phyloP scores from a whole-genome alignment of 2,797 vertebrate species.

The Anisognathus igniventris region DNA sequence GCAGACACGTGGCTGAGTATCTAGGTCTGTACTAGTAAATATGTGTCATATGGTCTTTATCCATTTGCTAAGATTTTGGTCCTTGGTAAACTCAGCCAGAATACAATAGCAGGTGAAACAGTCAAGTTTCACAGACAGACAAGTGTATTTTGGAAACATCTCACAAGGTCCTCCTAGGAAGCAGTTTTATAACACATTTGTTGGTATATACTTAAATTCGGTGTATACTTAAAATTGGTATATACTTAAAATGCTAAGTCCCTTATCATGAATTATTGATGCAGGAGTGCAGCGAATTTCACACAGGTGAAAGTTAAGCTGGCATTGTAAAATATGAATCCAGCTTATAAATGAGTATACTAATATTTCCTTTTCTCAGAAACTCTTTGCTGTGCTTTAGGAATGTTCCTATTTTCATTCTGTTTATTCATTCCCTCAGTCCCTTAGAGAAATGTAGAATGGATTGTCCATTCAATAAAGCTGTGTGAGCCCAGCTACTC shows the following conservation, averaged over 20 bases:
- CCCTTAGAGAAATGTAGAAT: background rate
- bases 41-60: background rate
- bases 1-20: background rate
- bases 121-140: background rate
- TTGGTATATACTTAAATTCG: background rate
- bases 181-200: background rate
- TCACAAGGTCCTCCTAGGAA: background rate
- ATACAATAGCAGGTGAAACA: background rate
- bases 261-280: background rate
- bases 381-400: background rate
- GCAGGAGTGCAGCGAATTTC: background rate
- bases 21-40: background rate
- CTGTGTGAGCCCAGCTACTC: background rate
- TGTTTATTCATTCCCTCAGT: background rate
- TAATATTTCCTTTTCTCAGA: background rate
- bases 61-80: background rate
- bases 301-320: background rate
- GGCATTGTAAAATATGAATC: background rate
- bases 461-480: background rate
- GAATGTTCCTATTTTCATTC: background rate
- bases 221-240: background rate
- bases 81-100: background rate
- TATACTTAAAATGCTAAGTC: background rate
- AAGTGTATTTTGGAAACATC: background rate
- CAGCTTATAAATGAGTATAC: background rate